Evolutionary conservation across 2,888 invertebrate species (phyloP), one percentile per base, ranked within the genome.

Genomic region (Melinopterus prodromus): DNA sequence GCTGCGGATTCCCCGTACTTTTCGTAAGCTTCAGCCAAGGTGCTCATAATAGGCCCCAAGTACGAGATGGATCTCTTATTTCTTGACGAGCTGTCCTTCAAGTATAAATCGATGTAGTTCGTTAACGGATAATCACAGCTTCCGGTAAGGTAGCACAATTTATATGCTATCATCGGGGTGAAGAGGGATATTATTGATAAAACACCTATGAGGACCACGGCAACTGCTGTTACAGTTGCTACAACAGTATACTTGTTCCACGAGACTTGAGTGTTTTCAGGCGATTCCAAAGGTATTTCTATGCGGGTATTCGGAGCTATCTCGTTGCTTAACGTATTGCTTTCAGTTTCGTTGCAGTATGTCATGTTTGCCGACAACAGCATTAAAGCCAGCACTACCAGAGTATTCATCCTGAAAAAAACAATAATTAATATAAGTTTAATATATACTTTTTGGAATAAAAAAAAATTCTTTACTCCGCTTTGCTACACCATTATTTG

Each of bases 141-240:
- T 71, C 88, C 88, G 70, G 88, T 82, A 35, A 87, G 78, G 80
- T 86, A 88, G 81, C 89, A 89, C 35, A 88, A 81, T 82, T 87
- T 88, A 84, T 87, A 88, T 12, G 86, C 83, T 78, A 87, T 82
- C 76, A 88, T 71, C 6, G 88, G 88, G 77, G 86, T 84, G 75
- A 87, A 84, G 15, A 88, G 83, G 0, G 86, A 85, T 69, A 85
- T 74, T 35, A 87, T 35, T 5, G 85, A 83, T 6, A 84, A 83
- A 78, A 87, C 80, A 16, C 87, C 86, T 69, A 84, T 84, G 71
- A 85, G 85, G 14, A 85, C 86, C 12, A 85, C 84, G n/a, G 87
- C 85, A 69, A 85, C 81, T 7, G 85, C 86, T 9, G 84, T 82
- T 71, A 82, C 83, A 26, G 85, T 84, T 14, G 84, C 85, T 77